Evolutionary conservation across 1,140 invertebrate genomes (phyloP).

Genomic region (Goniozus legneri): DNA sequence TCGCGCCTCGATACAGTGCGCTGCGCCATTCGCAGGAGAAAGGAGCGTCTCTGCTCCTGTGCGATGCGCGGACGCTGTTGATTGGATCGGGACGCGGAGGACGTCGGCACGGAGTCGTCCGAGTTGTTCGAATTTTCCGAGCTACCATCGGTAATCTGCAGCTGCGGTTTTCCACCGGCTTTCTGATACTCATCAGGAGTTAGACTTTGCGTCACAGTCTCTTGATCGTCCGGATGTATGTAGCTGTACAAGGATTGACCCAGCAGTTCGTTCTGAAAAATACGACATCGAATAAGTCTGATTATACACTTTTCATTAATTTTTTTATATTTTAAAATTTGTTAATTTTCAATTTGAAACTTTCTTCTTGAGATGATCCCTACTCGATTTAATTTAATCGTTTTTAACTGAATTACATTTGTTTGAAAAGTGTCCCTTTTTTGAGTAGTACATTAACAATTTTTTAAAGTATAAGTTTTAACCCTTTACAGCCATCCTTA

Average conservation of each 20-base stretch:
- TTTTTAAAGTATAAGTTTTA: too few species aligned
- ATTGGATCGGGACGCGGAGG: constrained; percentile 33
- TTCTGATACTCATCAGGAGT: constrained; percentile 51
- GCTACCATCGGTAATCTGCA: constrained; percentile 28
- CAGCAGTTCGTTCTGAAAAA: constrained; percentile 74
- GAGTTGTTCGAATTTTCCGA: constrained; percentile 47
- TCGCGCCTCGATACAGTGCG: constrained; percentile 54
- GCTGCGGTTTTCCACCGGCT: constrained; percentile 34
- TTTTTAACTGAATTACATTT: too few species aligned
- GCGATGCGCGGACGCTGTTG: constrained; percentile 29
- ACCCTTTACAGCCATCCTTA: too few species aligned
- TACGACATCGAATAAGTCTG: too few species aligned
- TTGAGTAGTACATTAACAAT: too few species aligned
- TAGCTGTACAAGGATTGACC: constrained; percentile 79
- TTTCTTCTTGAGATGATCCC: too few species aligned
- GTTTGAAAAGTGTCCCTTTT: too few species aligned
- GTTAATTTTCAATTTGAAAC: too few species aligned
- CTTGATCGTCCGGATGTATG: constrained; percentile 73
- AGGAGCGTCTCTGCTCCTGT: constrained; percentile 51
- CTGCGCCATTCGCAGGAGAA: constrained; percentile 59
- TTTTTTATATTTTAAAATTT: too few species aligned
- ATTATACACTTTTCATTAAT: too few species aligned
- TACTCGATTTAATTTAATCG: too few species aligned
- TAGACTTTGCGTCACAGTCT: constrained; percentile 66
- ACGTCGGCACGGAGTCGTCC: constrained; percentile 41